Conservation (phyloP, 1,140 invertebrate species). For the Diabrotica undecimpunctata region DNA sequence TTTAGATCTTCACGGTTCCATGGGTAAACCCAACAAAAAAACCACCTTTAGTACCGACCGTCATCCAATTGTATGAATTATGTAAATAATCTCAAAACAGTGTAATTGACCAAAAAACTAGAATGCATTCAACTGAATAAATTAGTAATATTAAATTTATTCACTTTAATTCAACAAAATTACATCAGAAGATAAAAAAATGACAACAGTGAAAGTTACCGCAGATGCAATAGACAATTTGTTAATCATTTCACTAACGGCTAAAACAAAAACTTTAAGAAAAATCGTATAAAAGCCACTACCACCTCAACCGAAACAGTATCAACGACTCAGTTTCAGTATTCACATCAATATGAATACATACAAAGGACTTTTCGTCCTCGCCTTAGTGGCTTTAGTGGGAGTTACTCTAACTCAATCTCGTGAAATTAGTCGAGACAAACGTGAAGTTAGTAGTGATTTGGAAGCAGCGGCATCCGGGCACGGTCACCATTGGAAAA, state of each 20-base stretch:
- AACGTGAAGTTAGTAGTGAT: slow-evolving; percentile 35
- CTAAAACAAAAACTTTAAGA: slow-evolving; percentile 32
- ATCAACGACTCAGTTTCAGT: slow-evolving; percentile 27
- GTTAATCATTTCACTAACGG: slow-evolving; percentile 39
- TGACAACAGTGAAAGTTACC: slow-evolving; percentile 39
- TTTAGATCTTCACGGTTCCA: no score
- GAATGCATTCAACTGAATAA: slow-evolving; percentile 13
- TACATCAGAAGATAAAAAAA: slow-evolving; percentile 19
- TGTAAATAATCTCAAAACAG: slow-evolving; percentile 2
- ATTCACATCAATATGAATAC: slow-evolving; percentile 34
- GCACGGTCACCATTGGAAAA: slow-evolving; percentile 45
- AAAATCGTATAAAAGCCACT: slow-evolving; percentile 40
- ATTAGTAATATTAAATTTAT: slow-evolving; percentile 14
- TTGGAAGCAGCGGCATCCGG: slow-evolving; percentile 36
- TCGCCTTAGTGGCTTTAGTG: slow-evolving; percentile 36
- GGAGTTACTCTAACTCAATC: slow-evolving; percentile 36
- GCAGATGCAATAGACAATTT: slow-evolving; percentile 42
- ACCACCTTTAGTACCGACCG: background rate
- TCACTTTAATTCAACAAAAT: slow-evolving; percentile 7
- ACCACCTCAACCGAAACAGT: slow-evolving; percentile 32
- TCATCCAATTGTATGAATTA: background rate
- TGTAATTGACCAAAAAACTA: slow-evolving; percentile 13
- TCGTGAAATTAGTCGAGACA: slow-evolving; percentile 39
- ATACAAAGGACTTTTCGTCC: slow-evolving; percentile 36
- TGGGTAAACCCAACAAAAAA: no score